A percentile compares a stretch with the other conserved stretches of the same genome.
These are phyloP conservation scores for Drosophila yakuba DNA, from an alignment of 1,140 invertebrate species.

Conservation along the genomic window DNA sequence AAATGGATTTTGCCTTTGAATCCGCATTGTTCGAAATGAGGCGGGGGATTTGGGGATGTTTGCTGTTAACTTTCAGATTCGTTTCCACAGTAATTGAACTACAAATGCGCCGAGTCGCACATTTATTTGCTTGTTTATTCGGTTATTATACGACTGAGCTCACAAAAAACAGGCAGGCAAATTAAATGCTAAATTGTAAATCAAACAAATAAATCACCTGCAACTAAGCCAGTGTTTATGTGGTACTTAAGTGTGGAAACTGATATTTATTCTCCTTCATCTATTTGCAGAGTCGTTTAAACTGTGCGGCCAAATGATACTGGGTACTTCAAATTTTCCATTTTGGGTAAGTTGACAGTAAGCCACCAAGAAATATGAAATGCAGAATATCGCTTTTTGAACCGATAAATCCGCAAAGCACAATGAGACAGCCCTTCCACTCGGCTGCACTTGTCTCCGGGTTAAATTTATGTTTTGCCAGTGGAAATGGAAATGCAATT, in stretches of 20 bases:
- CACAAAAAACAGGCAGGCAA: neutral
- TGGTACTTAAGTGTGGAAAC: conserved; percentile 43
- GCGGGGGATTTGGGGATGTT: conserved; percentile 7
- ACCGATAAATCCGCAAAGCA: conserved; percentile 10
- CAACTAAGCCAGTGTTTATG: conserved; percentile 21
- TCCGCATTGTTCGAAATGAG: conserved; percentile 44
- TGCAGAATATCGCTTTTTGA: conserved; percentile 36
- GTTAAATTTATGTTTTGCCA: conserved; percentile 36
- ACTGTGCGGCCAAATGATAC: conserved; percentile 22
- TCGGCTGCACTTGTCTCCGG: conserved; percentile 27
- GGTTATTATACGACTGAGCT: conserved; percentile 9
- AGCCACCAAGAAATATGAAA: conserved; percentile 32
- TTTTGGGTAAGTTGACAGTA: conserved; percentile 59
- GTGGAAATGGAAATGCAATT: conserved; percentile 65
- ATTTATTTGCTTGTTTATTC: conserved; percentile 49
- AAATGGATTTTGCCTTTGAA: conserved; percentile 42
- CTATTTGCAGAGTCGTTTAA: conserved; percentile 55
- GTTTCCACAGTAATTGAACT: conserved; percentile 61
- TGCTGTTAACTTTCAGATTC: conserved; percentile 16
- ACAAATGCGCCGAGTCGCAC: conserved; percentile 48
- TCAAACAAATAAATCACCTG: conserved; percentile 34
- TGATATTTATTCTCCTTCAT: conserved; percentile 46
- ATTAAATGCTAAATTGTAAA: conserved; percentile 10
- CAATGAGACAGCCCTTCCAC: conserved; percentile 28
- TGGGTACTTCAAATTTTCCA: conserved; percentile 19